Evolutionary conservation across 2,888 invertebrate genomes (phyloP), one percentile per base, ranked within the genome.

Genomic region (Thymelicus lineola): DNA sequence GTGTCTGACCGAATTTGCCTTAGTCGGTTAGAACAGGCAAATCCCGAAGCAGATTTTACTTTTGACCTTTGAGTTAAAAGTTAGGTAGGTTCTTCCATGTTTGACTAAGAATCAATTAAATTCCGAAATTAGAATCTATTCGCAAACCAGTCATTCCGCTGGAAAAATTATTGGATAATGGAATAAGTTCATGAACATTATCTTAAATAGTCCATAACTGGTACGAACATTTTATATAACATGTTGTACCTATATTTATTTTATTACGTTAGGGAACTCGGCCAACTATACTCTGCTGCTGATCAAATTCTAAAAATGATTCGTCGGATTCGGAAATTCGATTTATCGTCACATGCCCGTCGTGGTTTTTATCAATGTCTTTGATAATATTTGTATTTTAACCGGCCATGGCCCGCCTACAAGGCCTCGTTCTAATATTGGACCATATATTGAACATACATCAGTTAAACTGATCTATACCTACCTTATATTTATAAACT

Each of bases 281-380:
- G 45, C 60, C 60, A 60, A 60, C 42, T 60, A 45, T 60, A 15
- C 20, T 60, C 45, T 20, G 60, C 45, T 20, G 60, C 45, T 20
- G 45, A 20, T 60, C 42, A 38, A 57, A 57, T 6, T 48, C 15
- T 48, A n/a, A 35, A 57, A 6, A 17, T 14, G 57, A 20, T 57
- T 57, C 12, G 35, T 20, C 53, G 42, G 59, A 42, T 38, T 42
- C 42, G 59, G 6, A 38, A 59, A 59, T 14, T 55, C 17, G 36
- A 58, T 58, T 58, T 55, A 55, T 58, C 58, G 58, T 38, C 58
- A 15, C 58, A 58, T 7, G 38, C 28, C 12, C 20, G 10, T 45
- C 60, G 20, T 60, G 20, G 35, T 60, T 60, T 60, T 60, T 60
- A 45, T 60, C 35, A 60, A 60, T 20, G 60, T 20, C 42, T 59